phyloP scores from a whole-genome alignment of 2,797 vertebrate genomes.

The Aplochiton taeniatus region DNA sequence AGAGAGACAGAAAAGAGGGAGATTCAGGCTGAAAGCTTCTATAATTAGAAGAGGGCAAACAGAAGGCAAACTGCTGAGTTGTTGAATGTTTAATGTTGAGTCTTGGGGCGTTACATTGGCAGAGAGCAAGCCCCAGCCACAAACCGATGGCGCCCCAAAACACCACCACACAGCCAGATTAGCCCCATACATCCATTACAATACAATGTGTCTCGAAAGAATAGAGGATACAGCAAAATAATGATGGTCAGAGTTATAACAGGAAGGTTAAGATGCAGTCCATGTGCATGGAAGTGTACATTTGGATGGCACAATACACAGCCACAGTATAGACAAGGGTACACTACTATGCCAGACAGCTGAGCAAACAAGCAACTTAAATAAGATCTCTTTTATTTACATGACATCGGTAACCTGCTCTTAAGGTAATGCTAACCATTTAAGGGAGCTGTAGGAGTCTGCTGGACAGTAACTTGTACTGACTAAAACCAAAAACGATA shows the following conservation, averaged over 20 bases:
- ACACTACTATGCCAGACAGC: conserved; percentile 11
- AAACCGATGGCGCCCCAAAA: conserved; percentile 11
- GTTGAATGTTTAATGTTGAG: conserved; percentile 71
- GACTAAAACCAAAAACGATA: too few relatives aligned
- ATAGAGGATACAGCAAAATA: too few relatives aligned
- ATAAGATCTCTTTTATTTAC: too few relatives aligned
- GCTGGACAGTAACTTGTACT: too few relatives aligned
- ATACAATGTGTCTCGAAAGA: conserved; percentile 28
- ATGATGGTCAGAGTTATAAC: conserved; percentile 17
- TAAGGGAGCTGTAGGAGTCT: too few relatives aligned
- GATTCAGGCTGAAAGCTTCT: conserved; percentile 49
- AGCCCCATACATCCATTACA: neutral
- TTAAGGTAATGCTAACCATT: too few relatives aligned
- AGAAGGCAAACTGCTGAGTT: conserved; percentile 55
- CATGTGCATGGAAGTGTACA: neutral
- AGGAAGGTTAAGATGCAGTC: neutral
- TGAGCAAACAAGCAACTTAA: too few relatives aligned
- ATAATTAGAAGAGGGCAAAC: conserved; percentile 65
- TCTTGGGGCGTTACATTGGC: conserved; percentile 39
- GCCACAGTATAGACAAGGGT: conserved; percentile 4
- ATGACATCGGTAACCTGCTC: too few relatives aligned
- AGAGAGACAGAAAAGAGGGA: conserved; percentile 33
- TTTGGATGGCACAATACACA: conserved; percentile 29
- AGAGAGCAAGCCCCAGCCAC: conserved; percentile 32
- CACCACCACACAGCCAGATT: neutral